Evolutionary conservation across 2,888 invertebrate species (phyloP), one percentile per base, ranked within the genome.

Genomic region (Rugalucina vietnamica): DNA sequence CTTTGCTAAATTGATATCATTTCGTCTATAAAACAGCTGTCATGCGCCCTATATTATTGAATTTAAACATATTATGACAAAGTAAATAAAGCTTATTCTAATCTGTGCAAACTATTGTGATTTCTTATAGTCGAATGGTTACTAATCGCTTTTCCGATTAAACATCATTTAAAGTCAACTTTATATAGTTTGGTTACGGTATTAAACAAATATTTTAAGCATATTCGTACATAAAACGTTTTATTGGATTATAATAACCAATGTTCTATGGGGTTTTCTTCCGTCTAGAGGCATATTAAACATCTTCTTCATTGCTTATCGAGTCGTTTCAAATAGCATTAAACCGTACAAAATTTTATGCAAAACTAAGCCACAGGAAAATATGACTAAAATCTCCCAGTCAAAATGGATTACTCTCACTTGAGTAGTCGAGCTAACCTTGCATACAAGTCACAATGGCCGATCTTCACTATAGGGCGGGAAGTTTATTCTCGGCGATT

Each of bases 401-500:
- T 84, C 86, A 78, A 86, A 86, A 84, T 82, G 86, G 86, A 88
- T 88, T 86, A 84, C 79, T 80, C 49, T 71, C 74, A 81, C 84
- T 36, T 76, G 76, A 80, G 72, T 75, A 72, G 39, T 14, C 76
- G 49, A 82, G 57, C 74, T 84, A 82, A 84, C 88, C 84, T 84
- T 70, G 77, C 88, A 43, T 88, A 71, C 78, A 49, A 34, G 29
- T 70, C 72, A 84, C 84, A 86, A 87, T 84, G 75, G 84, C 57
- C 60, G 39, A 43, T 60, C 81, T 69, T 78, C 84, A 78, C 79
- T 36, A 60, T 71, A 65, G 84, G 86, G 88, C 85, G 84, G 87
- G 84, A 88, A 87, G 73, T 86, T n/a, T 81, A 82, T 86, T 85
- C 88, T 88, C 80, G 70, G 84, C 86, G 86, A 88, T 88, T 88